Evolutionary conservation across 2,888 invertebrate species (phyloP), one percentile per base, ranked within the genome.

Genomic region (Meiosimyza decipiens): DNA sequence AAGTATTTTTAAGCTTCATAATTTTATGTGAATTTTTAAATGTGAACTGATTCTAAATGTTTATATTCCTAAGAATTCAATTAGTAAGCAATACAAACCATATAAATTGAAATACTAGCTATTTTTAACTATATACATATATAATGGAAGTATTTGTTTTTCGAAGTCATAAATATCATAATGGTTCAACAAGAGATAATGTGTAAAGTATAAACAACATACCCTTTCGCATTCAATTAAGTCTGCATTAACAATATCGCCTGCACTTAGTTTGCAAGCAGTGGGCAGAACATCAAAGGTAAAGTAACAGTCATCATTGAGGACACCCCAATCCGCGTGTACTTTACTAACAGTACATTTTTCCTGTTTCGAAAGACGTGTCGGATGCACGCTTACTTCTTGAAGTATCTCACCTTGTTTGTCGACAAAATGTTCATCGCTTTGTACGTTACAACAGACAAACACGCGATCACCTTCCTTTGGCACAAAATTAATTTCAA

Each of bases 201-300:
- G 28, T 28, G 28, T 28, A 28, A 28, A 28, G 28, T 28, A 28
- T 28, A 28, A 28, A 28, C 40, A 52, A 77, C 79, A 69, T 75
- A 85, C 86, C 74, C 79, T 91, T 78, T 91, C 90, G 83, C 93
- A 94, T 86, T 94, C 94, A 79, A 94, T 92, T 2, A 91, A 89
- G 82, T 94, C 92, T 6, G 90, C 89, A 71, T 89, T 82, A 4
- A 93, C 92, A 83, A 89, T 88, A 79, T 92, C 91, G 13, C 92
- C 92, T 67, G 90, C 80, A 55, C 87, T 83, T 0, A 92, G 91
- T 51, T 88, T 82, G 75, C 89, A 88, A 0, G 90, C 90, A 71
- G 87, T 83, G 9, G 89, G 87, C 67, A 93, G 83, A 54, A 88
- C 87, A 60, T 89, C 88, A 78, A 88, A 89, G 50, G 89, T 87